Evolutionary conservation across 2,888 invertebrate species (phyloP).

Genomic region (Euplexia lucipara): DNA sequence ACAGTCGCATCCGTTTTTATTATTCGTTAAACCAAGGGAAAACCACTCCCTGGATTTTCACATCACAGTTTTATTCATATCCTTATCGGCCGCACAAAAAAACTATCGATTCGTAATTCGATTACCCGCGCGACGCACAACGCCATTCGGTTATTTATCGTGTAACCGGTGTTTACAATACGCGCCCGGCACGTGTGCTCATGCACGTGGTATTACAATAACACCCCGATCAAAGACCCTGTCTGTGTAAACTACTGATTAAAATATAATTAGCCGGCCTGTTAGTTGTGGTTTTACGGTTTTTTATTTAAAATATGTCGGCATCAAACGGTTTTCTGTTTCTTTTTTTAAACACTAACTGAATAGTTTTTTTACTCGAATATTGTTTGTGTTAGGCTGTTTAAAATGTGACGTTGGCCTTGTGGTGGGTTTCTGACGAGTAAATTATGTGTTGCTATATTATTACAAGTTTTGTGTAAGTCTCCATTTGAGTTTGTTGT

Average conservation of each 20-base stretch:
- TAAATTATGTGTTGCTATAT: conserved; percentile 31
- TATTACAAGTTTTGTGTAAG: conserved; percentile 42
- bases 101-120: conserved; percentile 57
- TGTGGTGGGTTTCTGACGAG: conserved; percentile 10
- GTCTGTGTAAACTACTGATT: conserved; percentile 69
- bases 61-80: conserved; percentile 26
- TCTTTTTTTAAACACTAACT: conserved; percentile 6
- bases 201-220: conserved; percentile 83
- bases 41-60: not conserved
- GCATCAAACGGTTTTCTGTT: conserved; percentile 2
- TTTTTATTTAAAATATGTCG: conserved; percentile 45
- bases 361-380: conserved; percentile 1
- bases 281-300: conserved; percentile 57
- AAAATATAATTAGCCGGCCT: conserved; percentile 71
- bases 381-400: not conserved
- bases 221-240: conserved; percentile 85
- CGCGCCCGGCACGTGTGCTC: conserved; percentile 73
- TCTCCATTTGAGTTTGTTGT: conserved; percentile 47
- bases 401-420: conserved; percentile 24
- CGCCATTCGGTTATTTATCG: conserved; percentile 69
- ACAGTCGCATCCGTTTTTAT: not conserved
- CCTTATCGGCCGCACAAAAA: conserved; percentile 19
- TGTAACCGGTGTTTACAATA: conserved; percentile 76
- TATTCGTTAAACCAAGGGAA: not conserved
- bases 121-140: conserved; percentile 55